A percentile compares a stretch with the other conserved stretches of the same genome.
Conservation (phyloP, 1,140 invertebrate species). For the Glomeris maerens region DNA sequence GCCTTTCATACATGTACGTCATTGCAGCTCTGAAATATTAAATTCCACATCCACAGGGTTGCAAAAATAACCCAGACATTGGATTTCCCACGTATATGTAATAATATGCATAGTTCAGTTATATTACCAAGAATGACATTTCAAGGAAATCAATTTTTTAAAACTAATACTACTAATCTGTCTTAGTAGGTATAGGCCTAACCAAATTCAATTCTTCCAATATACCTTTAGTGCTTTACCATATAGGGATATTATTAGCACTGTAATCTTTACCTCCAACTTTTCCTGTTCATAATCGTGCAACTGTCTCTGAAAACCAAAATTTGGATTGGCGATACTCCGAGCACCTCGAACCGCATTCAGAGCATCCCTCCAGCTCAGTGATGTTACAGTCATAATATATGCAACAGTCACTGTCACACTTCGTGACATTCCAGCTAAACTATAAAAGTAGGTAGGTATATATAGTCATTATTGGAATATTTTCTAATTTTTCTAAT, state of each 20-base stretch:
- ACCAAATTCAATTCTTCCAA: conserved; percentile 6
- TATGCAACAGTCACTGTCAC: conserved; percentile 88
- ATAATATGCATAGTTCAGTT: no score
- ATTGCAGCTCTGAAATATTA: no score
- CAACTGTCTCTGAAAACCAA: conserved; percentile 85
- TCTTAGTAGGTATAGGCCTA: neutral
- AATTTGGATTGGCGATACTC: conserved; percentile 84
- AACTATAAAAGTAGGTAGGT: conserved; percentile 36
- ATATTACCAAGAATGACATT: no score
- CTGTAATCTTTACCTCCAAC: conserved; percentile 40
- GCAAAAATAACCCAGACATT: no score
- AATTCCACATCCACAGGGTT: no score
- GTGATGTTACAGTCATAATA: conserved; percentile 80
- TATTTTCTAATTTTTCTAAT: no score
- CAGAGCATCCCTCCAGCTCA: conserved; percentile 83
- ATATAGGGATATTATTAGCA: conserved; percentile 2
- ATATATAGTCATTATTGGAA: no score
- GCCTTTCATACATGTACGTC: no score
- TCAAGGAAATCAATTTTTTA: no score
- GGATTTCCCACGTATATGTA: no score
- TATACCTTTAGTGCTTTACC: neutral
- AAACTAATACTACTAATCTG: no score
- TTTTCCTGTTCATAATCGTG: conserved; percentile 76
- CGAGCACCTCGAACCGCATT: conserved; percentile 82
- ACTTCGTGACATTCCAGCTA: conserved; percentile 90